A percentile compares a stretch with the other conserved stretches of the same genome.
phyloP scores from a whole-genome alignment of 2,888 invertebrate species.

The Meliscaeva auricollis region DNA sequence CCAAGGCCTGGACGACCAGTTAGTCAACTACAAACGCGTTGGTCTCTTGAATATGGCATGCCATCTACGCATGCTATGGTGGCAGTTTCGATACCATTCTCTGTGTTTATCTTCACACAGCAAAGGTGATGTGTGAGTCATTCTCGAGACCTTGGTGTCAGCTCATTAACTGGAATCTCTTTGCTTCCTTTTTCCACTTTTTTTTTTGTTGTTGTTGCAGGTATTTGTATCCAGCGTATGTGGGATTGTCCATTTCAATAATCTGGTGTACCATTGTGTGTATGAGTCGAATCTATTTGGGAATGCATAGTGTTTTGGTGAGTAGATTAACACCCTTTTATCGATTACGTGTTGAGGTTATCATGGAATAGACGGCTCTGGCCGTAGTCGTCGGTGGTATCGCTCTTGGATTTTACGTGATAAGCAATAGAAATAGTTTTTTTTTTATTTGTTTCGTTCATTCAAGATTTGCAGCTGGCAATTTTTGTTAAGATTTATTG shows the following conservation, averaged over 20 bases:
- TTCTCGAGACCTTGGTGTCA: constrained; percentile 1
- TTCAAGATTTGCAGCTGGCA: not conserved
- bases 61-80: constrained; percentile 98
- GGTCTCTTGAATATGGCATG: constrained; percentile 97
- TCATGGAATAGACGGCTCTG: not conserved
- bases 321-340: constrained; percentile 77
- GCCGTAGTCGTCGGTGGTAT: no score
- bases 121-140: constrained; percentile 82
- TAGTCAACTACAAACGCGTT: constrained; percentile 92
- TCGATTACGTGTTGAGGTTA: constrained; percentile 5
- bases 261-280: constrained; percentile 92
- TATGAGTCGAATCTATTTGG: constrained; percentile 93
- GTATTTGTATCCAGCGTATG: constrained; percentile 89
- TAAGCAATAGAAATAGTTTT: constrained; percentile 16
- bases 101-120: constrained; percentile 91
- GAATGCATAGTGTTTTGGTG: constrained; percentile 96
- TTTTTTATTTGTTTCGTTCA: not conserved
- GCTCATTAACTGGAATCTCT: constrained; percentile 10
- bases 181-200: constrained; percentile 14
- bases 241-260: constrained; percentile 87
- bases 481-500: not conserved
- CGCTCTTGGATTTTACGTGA: no score
- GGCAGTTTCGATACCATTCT: constrained; percentile 94
- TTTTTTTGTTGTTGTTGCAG: no score
- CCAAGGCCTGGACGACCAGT: constrained; percentile 95